Evolutionary conservation across 2,888 invertebrate species (phyloP), one percentile per base, ranked within the genome.

Genomic region (Metacarcinus magister): DNA sequence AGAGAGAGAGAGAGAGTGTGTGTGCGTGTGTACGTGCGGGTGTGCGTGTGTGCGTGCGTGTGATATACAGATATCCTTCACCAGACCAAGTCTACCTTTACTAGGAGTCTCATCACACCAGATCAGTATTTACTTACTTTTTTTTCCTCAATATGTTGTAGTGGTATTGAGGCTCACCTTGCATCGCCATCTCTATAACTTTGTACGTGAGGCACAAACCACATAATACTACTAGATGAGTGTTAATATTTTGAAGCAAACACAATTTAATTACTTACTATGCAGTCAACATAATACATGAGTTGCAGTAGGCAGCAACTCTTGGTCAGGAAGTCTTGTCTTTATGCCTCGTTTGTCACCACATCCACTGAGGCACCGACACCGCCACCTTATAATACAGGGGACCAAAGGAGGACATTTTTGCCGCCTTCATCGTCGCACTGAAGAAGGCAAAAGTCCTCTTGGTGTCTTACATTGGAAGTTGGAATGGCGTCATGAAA

Each of bases 401-500:
- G 67, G 23, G 67, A 19, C 67, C 23, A 67, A 23, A 23, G 23
- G 67, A 82, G 32, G 4, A 1, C 32, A 8, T 28, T 82, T 82
- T 28, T 32, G 32, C 82, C 32, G 82, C 82, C 32, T 32, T 32
- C 82, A 32, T 82, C 32, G 32, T 8, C 82, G 82, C 19, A 54
- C 28, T 46, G 16, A 5, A 92, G 92, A 46, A 92, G 92, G 92
- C 54, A 54, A 54, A 92, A 46, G 46, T 92, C 48, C 92, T 46
- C 48, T 28, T 32, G n/a, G 75, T 75, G 75, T 93, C 93, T 43
- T 75, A 93, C 43, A 75, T 19, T 23, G 43, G 60, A 75, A 75
- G 93, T 43, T 43, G 93, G 93, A 75, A 93, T 75, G 93, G 93
- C 44, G 93, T 60, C 93, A 44, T 93, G 75, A 93, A 43, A 93